A percentile compares a stretch with the other conserved stretches of the same genome.
These are phyloP conservation scores for Acheta domesticus DNA, from an alignment of 2,888 invertebrate species.

Conservation along the genomic window DNA sequence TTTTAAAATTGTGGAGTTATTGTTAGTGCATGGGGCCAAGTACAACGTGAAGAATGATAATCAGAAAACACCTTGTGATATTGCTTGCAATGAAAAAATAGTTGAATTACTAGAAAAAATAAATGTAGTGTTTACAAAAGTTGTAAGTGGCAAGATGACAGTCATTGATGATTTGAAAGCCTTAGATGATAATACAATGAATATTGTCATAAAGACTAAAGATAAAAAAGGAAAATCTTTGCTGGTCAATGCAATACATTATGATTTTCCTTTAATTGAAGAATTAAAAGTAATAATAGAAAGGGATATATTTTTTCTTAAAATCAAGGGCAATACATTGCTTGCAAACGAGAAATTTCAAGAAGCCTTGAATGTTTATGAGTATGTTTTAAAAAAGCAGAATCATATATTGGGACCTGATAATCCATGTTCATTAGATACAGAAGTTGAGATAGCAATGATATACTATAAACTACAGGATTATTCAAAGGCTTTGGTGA, in stretches of 20 bases:
- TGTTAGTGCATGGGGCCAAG: background rate
- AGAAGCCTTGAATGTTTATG: background rate
- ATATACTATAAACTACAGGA: background rate
- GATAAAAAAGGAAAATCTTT: background rate
- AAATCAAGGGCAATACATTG: background rate
- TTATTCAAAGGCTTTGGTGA: background rate
- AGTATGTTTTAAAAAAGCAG: background rate
- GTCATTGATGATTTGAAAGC: background rate
- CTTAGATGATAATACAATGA: background rate
- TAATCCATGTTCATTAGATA: background rate
- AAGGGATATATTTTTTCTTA: background rate
- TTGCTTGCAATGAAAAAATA: background rate
- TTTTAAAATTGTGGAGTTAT: background rate
- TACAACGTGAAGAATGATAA: background rate
- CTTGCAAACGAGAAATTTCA: background rate
- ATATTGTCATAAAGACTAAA: background rate
- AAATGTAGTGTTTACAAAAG: background rate
- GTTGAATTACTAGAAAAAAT: background rate
- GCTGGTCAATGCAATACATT: background rate
- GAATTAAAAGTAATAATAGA: background rate
- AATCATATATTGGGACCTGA: background rate
- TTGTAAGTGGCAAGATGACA: background rate
- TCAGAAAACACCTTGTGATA: background rate
- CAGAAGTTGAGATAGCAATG: background rate
- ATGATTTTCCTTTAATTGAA: background rate